Conservation (phyloP, 2,888 invertebrate genomes). For the Arge pagana region DNA sequence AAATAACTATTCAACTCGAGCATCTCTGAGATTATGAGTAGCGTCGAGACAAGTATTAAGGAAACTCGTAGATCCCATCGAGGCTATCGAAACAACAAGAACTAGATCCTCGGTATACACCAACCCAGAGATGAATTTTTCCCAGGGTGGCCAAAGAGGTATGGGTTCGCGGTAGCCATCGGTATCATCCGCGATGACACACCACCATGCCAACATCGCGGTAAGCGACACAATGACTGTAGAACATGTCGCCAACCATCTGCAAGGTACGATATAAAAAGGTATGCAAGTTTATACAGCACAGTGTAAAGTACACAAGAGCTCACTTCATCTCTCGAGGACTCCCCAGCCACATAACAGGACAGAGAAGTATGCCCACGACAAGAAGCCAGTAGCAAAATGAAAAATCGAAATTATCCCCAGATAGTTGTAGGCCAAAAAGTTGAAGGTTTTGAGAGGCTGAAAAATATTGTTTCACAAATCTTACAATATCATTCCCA, state of each 20-base stretch:
- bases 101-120: no score
- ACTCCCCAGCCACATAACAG: constrained; percentile 86
- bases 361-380: constrained; percentile 74
- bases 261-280: no score
- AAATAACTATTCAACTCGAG: no score
- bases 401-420: constrained; percentile 68
- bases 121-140: constrained; percentile 54
- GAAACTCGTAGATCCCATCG: no score
- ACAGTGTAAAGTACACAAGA: background rate
- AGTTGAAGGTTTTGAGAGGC: constrained; percentile 81
- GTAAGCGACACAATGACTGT: constrained; percentile 68
- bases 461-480: constrained; percentile 50
- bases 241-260: constrained; percentile 69
- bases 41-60: no score
- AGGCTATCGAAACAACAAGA: no score
- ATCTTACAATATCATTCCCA: no score
- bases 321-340: constrained; percentile 90
- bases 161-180: constrained; percentile 51
- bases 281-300: background rate
- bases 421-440: constrained; percentile 73
- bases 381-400: constrained; percentile 85
- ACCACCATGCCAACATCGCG: constrained; percentile 69
- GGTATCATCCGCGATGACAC: constrained; percentile 60
- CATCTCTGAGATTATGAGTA: no score
- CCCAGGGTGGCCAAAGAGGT: constrained; percentile 54